Conservation (phyloP, 2,797 vertebrate species). For the Tapera naevia region DNA sequence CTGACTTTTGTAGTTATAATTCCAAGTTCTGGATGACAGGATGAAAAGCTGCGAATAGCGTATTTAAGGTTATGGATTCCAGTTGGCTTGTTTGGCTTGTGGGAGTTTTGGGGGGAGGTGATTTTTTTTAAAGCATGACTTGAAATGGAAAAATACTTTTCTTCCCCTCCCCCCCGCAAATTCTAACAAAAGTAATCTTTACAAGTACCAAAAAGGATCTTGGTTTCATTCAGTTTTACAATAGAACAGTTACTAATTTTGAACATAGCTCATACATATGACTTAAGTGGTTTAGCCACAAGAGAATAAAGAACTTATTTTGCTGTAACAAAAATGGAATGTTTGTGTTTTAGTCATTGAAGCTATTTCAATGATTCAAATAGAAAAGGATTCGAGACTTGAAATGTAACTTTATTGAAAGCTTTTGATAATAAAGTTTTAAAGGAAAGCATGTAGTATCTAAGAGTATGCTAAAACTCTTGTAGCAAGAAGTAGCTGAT, state of each 20-base stretch:
- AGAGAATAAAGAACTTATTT: neutral
- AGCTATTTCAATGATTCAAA: neutral
- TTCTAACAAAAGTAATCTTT: neutral
- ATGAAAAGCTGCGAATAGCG: neutral
- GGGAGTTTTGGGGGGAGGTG: neutral
- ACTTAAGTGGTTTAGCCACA: neutral
- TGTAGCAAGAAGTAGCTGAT: conserved; percentile 82
- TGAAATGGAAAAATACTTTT: neutral
- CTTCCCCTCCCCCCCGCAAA: too few relatives aligned
- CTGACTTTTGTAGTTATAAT: too few relatives aligned
- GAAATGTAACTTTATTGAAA: conserved; percentile 28
- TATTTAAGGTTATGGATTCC: neutral
- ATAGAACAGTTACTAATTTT: neutral
- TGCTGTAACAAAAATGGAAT: neutral
- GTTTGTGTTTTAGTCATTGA: neutral
- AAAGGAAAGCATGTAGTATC: neutral
- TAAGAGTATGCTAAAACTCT: conserved; percentile 81
- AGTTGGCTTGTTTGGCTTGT: neutral
- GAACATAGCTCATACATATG: neutral
- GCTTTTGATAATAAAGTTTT: conserved; percentile 46
- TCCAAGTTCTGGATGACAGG: neutral
- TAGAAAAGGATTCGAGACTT: neutral
- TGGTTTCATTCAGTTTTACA: neutral
- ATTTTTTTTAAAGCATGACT: neutral
- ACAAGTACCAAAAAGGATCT: neutral